A percentile compares a stretch with the other conserved stretches of the same genome.
phyloP scores from a whole-genome alignment of 2,888 invertebrate genomes.

The Timema podura region DNA sequence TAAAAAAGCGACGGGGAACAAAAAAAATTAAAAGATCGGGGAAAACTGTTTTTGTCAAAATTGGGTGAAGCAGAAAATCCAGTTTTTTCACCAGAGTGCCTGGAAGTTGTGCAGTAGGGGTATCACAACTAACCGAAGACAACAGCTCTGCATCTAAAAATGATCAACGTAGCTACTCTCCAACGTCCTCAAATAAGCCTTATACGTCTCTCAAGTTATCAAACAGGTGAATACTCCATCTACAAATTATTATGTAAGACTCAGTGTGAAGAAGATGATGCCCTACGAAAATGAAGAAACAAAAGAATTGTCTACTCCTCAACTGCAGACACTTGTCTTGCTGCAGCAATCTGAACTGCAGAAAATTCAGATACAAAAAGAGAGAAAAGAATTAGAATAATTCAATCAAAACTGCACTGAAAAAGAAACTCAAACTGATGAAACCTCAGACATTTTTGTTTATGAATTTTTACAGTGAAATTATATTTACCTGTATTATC shows the following conservation, averaged over 20 bases:
- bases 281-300: too few species aligned
- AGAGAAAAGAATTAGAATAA: too few species aligned
- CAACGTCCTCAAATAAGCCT: neutral
- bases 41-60: neutral
- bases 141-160: neutral
- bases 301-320: neutral
- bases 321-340: too few species aligned
- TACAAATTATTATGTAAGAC: too few species aligned
- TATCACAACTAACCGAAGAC: too few species aligned
- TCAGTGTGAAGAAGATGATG: neutral
- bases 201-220: neutral
- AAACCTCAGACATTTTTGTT: neutral
- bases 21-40: neutral
- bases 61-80: neutral
- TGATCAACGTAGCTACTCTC: neutral
- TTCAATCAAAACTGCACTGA: too few species aligned
- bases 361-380: too few species aligned
- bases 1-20: neutral
- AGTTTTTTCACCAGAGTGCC: neutral
- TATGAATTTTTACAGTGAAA: neutral
- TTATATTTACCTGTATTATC: neutral
- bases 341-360: too few species aligned
- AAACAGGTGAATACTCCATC: too few species aligned
- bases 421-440: too few species aligned
- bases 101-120: neutral